Evolutionary conservation across 2,888 invertebrate genomes (phyloP).

Genomic region (Tupiocoris notatus): DNA sequence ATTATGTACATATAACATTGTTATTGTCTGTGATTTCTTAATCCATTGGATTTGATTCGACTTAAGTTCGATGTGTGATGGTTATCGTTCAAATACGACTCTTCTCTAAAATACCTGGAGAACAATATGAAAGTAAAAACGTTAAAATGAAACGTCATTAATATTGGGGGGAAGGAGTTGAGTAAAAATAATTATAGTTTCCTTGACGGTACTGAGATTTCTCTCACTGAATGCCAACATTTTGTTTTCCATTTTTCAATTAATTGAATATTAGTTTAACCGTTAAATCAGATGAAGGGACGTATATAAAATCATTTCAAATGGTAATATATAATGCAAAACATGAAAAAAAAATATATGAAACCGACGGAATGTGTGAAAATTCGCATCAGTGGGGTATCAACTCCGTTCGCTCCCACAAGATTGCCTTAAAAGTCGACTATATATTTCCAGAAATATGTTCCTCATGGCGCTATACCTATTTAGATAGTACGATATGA

Average conservation of each 20-base stretch:
- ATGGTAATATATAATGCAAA: no score
- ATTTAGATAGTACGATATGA: slow-evolving; percentile 20
- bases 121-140: neutral
- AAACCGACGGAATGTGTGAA: slow-evolving; percentile 18
- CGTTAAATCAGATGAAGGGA: no score
- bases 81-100: slow-evolving; percentile 10
- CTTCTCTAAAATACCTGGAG: slow-evolving; percentile 4
- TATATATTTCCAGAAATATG: slow-evolving; percentile 40
- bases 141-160: neutral
- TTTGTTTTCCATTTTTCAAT: no score
- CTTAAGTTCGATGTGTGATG: slow-evolving; percentile 35
- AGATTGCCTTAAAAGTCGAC: slow-evolving; percentile 37
- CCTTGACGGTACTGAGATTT: no score
- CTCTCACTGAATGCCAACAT: neutral
- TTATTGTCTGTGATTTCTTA: slow-evolving; percentile 41
- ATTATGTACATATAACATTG: slow-evolving; percentile 4
- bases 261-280: no score
- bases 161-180: neutral
- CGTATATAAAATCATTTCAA: no score
- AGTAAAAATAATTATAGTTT: neutral
- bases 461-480: slow-evolving; percentile 38
- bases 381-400: slow-evolving; percentile 18
- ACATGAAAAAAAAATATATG: neutral
- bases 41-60: slow-evolving; percentile 38
- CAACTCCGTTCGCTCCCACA: slow-evolving; percentile 40